Evolutionary conservation across 2,888 invertebrate genomes (phyloP).

Genomic region (Marasmarcha lunaedactyla): DNA sequence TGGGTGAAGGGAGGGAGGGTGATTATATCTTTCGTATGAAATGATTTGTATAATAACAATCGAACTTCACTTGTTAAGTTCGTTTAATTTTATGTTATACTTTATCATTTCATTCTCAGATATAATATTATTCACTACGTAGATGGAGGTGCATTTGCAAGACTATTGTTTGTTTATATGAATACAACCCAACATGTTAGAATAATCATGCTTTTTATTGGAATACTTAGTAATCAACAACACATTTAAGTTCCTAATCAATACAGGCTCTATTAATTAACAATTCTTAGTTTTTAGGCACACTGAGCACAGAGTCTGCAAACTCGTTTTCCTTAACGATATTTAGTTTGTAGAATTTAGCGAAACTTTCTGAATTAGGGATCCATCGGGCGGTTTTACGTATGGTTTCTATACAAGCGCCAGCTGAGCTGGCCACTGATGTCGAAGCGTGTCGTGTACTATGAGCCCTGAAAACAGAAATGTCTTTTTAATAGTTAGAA

Average conservation of each 20-base stretch:
- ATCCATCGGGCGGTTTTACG: neutral
- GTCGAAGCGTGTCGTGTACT: constrained; percentile 1
- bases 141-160: neutral
- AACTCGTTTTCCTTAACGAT: neutral
- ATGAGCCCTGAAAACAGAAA: neutral
- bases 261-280: neutral
- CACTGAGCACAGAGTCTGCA: neutral
- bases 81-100: neutral
- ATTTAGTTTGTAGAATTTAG: neutral
- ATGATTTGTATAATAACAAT: neutral
- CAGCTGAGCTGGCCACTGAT: neutral
- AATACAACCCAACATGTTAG: neutral
- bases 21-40: constrained; percentile 1
- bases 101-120: constrained; percentile 1
- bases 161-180: neutral
- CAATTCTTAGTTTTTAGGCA: neutral
- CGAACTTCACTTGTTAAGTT: constrained; percentile 1
- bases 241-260: neutral
- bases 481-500: neutral
- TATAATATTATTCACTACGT: neutral
- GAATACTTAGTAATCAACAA: neutral
- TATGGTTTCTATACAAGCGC: neutral
- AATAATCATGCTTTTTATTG: neutral
- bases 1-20: neutral
- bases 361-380: neutral